These are phyloP conservation scores for Synanthedon tipuliformis DNA, from an alignment of 2,888 invertebrate species.

Conservation along the genomic window DNA sequence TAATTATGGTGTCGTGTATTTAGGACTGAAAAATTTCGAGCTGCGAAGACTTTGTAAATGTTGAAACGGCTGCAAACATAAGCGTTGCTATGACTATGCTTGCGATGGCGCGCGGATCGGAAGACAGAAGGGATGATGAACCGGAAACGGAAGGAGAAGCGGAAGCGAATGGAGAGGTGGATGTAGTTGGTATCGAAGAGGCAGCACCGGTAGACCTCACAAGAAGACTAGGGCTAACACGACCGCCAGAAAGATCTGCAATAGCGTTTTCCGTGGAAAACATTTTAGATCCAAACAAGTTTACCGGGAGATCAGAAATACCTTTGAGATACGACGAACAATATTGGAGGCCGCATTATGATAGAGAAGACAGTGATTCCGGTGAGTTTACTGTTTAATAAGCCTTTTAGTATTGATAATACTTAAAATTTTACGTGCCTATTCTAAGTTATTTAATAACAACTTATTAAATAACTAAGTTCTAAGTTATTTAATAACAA, in stretches of 20 bases:
- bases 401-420: too few species aligned
- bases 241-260: conserved; percentile 64
- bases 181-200: conserved; percentile 62
- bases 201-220: conserved; percentile 61
- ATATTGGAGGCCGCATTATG: conserved; percentile 67
- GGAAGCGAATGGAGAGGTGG: conserved; percentile 50
- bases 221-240: conserved; percentile 67
- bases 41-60: background rate
- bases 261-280: conserved; percentile 92
- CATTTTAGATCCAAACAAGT: conserved; percentile 90
- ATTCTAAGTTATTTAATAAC: too few species aligned
- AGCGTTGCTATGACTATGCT: conserved; percentile 68
- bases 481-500: too few species aligned
- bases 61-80: conserved; percentile 14
- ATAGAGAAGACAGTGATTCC: conserved; percentile 71
- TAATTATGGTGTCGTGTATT: too few species aligned
- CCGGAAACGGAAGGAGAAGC: conserved; percentile 44
- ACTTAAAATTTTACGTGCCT: too few species aligned
- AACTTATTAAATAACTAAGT: too few species aligned
- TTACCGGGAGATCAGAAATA: conserved; percentile 77
- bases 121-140: conserved; percentile 47
- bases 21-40: background rate
- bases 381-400: conserved; percentile 31
- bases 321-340: conserved; percentile 69
- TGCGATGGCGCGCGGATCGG: conserved; percentile 62